Base-by-base conservation (phyloP, 2,888 invertebrate species). In the Willowsia nigromaculata region DNA sequence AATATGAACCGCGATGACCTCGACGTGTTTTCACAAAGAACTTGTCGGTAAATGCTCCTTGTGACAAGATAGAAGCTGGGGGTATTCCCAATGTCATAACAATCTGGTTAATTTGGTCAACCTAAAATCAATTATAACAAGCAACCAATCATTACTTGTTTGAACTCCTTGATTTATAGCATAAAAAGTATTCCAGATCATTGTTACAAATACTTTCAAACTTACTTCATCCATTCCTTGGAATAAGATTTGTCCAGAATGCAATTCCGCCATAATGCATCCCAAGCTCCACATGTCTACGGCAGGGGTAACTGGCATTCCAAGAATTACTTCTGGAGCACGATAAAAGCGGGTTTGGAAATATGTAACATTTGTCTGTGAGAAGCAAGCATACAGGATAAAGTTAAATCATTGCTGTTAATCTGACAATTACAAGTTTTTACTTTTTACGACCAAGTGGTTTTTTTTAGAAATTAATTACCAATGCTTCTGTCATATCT, bases 231-330 rank as follows among this genome's bases (percentile, higher is more conserved):
- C 7, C 6, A 33, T 5, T 1, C 78, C 78, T 15, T 33, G 0
- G 22, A 85, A 85, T 11, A 85, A 15, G 3, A n/a, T 6, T 0
- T 15, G 2, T n/a, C 85, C 85, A 5, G 25, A 33, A 30, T 47
- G 50, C 11, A 78, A 6, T 50, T 85, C 78, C 0, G 33, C 50
- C 22, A 78, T 11, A 4, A 78, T 37, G 22, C 78, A 78, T 0
- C 85, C 85, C 7, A 85, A 4, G 25, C 78, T 78, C 85, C 85
- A 85, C 7, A 85, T 80, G n/a, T 85, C 85, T 4, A 76, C 22
- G 0, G 40, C 33, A 0, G 11, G 5, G 6, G 25, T 4, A 15
- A 13, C 30, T 0, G 33, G 18, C 4, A 40, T 22, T 15, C 65
- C 78, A 7, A 78, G 30, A 2, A 85, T 18, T 0, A 78, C 85